Evolutionary conservation across 2,888 invertebrate species (phyloP).

Genomic region (Nematopogon swammerdamellus): DNA sequence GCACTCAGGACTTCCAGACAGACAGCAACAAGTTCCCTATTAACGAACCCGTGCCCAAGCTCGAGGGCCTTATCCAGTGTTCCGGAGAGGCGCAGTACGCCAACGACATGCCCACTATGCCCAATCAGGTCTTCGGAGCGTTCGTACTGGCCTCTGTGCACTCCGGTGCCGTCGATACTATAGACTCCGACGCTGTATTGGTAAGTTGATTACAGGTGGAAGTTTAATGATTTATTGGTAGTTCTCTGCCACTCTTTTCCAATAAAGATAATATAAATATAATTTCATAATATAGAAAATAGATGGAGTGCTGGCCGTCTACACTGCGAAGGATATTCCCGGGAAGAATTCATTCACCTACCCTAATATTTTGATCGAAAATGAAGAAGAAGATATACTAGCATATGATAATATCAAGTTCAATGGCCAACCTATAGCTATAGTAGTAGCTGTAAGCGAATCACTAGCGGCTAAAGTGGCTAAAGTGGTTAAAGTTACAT

Average conservation of each 20-base stretch:
- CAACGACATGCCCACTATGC: constrained; percentile 57
- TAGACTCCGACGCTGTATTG: constrained; percentile 60
- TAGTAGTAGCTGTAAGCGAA: constrained; percentile 61
- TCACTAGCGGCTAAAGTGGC: constrained; percentile 54
- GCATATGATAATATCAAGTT: constrained; percentile 54
- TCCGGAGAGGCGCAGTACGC: constrained; percentile 67
- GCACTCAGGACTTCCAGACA: constrained; percentile 60
- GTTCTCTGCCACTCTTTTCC: no score
- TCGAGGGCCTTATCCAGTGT: constrained; percentile 57
- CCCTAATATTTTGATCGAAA: constrained; percentile 27
- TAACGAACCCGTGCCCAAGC: constrained; percentile 64
- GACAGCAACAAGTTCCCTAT: constrained; percentile 63
- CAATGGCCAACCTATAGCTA: constrained; percentile 67
- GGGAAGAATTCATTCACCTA: constrained; percentile 58
- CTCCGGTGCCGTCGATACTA: constrained; percentile 51
- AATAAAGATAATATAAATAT: constrained; percentile 43
- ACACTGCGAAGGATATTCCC: constrained; percentile 65
- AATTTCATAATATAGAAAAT: constrained; percentile 31
- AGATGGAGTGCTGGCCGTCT: constrained; percentile 62
- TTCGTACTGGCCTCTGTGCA: constrained; percentile 61
- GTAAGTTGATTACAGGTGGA: constrained; percentile 27
- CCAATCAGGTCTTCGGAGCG: constrained; percentile 64
- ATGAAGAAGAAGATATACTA: constrained; percentile 47
- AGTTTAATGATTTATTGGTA: no score
- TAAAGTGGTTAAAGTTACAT: constrained; percentile 56